A percentile compares a stretch with the other conserved stretches of the same genome.
phyloP scores from a whole-genome alignment of 2,888 invertebrate species.

The Torymus aiolomorphi region DNA sequence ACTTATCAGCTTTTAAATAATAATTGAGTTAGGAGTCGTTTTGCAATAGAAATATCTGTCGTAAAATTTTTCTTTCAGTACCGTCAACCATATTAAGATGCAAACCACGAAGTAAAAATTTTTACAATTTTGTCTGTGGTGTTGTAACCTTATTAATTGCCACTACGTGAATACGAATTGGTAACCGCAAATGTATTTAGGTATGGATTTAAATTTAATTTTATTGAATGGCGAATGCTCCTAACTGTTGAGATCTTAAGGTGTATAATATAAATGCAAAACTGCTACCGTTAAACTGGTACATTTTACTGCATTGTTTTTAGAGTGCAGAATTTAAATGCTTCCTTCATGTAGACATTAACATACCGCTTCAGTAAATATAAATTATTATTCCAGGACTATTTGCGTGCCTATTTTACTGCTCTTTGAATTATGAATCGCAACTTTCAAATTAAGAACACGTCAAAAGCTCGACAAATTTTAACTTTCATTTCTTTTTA shows the following conservation, averaged over 20 bases:
- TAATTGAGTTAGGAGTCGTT: too few species aligned
- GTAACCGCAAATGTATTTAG: slow-evolving; percentile 35
- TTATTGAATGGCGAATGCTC: slow-evolving; percentile 19
- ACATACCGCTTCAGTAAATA: slow-evolving; percentile 36
- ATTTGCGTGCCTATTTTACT: slow-evolving; percentile 26
- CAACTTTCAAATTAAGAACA: slow-evolving; percentile 18
- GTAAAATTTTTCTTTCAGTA: not conserved
- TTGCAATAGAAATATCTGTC: too few species aligned
- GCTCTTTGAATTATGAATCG: slow-evolving; percentile 16
- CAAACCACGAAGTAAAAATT: slow-evolving; percentile 15
- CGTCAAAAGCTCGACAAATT: not conserved
- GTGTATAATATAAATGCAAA: slow-evolving; percentile 45
- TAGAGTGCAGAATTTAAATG: slow-evolving; percentile 35
- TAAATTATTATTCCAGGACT: slow-evolving; percentile 43
- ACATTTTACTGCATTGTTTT: slow-evolving; percentile 41
- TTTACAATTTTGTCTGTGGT: slow-evolving; percentile 17
- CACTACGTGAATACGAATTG: slow-evolving; percentile 24
- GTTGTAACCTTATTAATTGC: slow-evolving; percentile 38
- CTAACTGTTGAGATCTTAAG: not conserved
- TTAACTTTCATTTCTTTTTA: slow-evolving; percentile 4
- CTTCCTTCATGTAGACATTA: slow-evolving; percentile 32
- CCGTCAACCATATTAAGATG: not conserved
- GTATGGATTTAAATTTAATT: slow-evolving; percentile 37
- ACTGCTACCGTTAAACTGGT: slow-evolving; percentile 45
- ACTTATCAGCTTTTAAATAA: too few species aligned